These are phyloP conservation scores for Beris morrisii DNA, from an alignment of 2,888 invertebrate species.

Conservation along the genomic window DNA sequence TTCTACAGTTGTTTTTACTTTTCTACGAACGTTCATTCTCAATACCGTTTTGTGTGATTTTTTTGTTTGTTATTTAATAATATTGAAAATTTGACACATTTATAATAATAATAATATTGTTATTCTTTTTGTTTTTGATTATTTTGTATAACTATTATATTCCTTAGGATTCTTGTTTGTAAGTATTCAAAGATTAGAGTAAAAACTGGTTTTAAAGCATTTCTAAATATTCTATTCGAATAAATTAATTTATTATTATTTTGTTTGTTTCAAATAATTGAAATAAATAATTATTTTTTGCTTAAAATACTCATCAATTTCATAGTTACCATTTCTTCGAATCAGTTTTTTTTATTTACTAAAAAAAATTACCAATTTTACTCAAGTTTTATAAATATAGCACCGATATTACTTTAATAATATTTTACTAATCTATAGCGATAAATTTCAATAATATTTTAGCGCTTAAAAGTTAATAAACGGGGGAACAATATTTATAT, in stretches of 20 bases:
- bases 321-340: background rate
- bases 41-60: background rate
- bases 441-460: no score
- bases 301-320: no score
- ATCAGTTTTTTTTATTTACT: constrained; percentile 16
- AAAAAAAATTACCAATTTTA: constrained; percentile 7
- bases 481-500: no score
- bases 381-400: constrained; percentile 29
- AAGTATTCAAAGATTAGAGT: constrained; percentile 8
- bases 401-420: constrained; percentile 30
- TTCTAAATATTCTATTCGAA: constrained; percentile 17
- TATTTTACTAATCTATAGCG: constrained; percentile 30
- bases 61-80: constrained; percentile 27
- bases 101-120: constrained; percentile 22
- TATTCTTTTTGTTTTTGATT: background rate
- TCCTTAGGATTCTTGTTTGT: constrained; percentile 1
- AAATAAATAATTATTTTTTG: background rate
- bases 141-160: no score
- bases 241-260: constrained; percentile 16
- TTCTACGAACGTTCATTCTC: constrained; percentile 22
- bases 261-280: constrained; percentile 11
- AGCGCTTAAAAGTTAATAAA: no score
- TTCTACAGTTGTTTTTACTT: constrained; percentile 7
- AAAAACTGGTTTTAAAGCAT: constrained; percentile 27
- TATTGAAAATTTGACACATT: constrained; percentile 34